Base-by-base conservation (phyloP, 2,797 vertebrate genomes). In the Lepilemur septentrionalis region DNA sequence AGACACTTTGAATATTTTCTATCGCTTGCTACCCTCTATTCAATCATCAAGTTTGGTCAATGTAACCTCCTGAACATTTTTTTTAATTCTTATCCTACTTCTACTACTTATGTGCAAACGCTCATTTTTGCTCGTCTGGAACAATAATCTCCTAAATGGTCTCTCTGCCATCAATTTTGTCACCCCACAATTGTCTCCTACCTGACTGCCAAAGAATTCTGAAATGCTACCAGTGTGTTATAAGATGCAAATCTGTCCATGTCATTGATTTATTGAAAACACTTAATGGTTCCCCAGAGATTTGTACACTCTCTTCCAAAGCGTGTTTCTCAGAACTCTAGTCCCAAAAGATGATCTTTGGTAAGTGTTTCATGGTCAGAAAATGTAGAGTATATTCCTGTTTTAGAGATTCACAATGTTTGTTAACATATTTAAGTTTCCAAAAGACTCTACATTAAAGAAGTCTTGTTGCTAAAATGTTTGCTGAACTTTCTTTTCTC, bases 391-490 rank as follows among this genome's bases (percentile, higher is more conserved):
- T 57, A 52, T 91, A 67, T 18, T 12, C 65, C 67, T 93, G n/a
- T 41, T 83, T 92, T 30, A 5, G 46, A 91, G n/a, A 91, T 12
- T 83, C 48, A 89, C 48, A 76, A 75, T 55, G 22, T 20, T 55
- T 0, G 43, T 65, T 79, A 57, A 30, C n/a, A 93, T 79, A 65
- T 63, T 83, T 90, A 76, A 89, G 59, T 92, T 88, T 96, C 57
- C 41, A 59, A 83, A n/a, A 76, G 32, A 65, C 4, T 70, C 43
- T 46, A 69, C 35, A 32, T 76, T 89, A 85, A 48, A 92, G 70
- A 59, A 50, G 28, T 63, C 3, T 80, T 59, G 22, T 81, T 61
- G 30, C 46, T 61, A 65, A 22, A 59, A 28, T 52, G 46, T 91
- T 91, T 97, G 76, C n/a, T n/a, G 80, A 94, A 79, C 13, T 32